Percentiles rank a stretch among this genome's conserved stretches.
Conservation (phyloP, 2,113 vertebrate species). For the Eulacestoma nigropectus region DNA sequence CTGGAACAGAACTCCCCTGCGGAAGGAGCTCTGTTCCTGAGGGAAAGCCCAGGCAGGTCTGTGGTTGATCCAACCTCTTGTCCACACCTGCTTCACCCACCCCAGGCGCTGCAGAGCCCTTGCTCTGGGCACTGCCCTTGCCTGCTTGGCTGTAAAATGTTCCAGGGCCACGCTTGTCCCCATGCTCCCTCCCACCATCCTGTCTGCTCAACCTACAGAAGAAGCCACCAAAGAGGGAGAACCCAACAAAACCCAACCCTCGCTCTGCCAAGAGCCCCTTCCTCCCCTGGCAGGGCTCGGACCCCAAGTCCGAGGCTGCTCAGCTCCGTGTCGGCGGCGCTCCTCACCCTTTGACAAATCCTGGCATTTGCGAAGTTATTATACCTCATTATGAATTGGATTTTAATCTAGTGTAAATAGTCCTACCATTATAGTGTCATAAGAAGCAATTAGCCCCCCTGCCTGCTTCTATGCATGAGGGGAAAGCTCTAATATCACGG, state of each 20-base stretch:
- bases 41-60: not conserved
- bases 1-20: not conserved
- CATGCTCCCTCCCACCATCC: not conserved
- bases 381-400: conserved; percentile 68
- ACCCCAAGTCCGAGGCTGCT: not conserved
- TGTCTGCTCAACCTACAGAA: not conserved
- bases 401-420: conserved; percentile 78
- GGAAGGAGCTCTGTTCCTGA: not conserved
- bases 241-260: not conserved
- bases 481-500: conserved; percentile 42
- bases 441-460: conserved; percentile 72
- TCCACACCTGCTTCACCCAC: fast-evolving
- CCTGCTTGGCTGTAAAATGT: not conserved
- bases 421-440: conserved; percentile 71
- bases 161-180: not conserved
- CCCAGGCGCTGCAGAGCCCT: not conserved
- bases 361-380: conserved; percentile 56
- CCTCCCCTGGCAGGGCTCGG: not conserved
- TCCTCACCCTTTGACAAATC: conserved; percentile 52
- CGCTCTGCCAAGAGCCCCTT: not conserved
- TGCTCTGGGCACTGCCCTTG: not conserved
- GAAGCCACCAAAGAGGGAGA: not conserved
- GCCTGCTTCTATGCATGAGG: conserved; percentile 53
- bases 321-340: not conserved
- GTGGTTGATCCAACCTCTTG: fast-evolving